Conservation (phyloP, 2,113 vertebrate species). For the Reinhardtius hippoglossoides region DNA sequence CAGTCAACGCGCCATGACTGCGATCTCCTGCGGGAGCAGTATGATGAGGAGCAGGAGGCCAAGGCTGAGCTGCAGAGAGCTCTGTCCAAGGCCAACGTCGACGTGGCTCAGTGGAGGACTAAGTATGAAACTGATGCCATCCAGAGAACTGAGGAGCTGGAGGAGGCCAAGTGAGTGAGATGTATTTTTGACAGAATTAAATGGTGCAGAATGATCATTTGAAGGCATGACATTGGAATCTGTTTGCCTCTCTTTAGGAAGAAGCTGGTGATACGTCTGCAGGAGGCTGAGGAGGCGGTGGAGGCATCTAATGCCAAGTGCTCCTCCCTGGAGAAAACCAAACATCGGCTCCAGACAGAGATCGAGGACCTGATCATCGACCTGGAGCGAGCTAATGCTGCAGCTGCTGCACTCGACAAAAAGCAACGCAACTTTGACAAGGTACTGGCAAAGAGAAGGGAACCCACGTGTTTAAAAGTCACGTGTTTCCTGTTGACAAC, state of each 20-base stretch:
- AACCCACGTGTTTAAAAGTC: not conserved
- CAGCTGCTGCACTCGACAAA: constrained; percentile 89
- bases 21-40: constrained; percentile 93
- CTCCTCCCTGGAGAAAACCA: constrained; percentile 93
- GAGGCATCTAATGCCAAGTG: constrained; percentile 91
- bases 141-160: constrained; percentile 93
- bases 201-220: not conserved
- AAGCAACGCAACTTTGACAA: constrained; percentile 93
- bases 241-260: constrained; percentile 79
- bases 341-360: constrained; percentile 92
- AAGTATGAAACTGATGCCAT: constrained; percentile 96
- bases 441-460: constrained; percentile 38
- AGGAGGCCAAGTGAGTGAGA: constrained; percentile 92
- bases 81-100: constrained; percentile 90
- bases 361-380: constrained; percentile 92
- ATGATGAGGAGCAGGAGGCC: constrained; percentile 91
- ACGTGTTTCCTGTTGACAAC: not conserved
- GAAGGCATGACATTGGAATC: not conserved
- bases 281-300: constrained; percentile 91
- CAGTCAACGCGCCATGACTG: constrained; percentile 92
- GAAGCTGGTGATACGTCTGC: constrained; percentile 90
- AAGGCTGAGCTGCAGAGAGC: constrained; percentile 90
- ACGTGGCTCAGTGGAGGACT: constrained; percentile 95
- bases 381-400: constrained; percentile 89
- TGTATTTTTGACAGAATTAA: not conserved